phyloP scores from a whole-genome alignment of 2,113 vertebrate species.

The Pygoscelis adeliae region DNA sequence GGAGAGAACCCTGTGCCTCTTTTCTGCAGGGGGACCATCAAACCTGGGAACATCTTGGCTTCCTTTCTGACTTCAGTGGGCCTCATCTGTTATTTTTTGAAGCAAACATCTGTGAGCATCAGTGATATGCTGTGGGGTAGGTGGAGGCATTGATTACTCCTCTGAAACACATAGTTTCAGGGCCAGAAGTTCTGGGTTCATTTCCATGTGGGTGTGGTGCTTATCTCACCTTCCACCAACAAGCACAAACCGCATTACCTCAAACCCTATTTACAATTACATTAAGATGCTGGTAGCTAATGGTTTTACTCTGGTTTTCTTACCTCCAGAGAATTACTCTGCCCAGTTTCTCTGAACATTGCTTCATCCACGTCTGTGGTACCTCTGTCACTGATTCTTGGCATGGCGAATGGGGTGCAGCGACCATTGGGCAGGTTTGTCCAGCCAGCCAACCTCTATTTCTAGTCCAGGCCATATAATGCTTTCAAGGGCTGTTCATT shows the following conservation, averaged over 20 bases:
- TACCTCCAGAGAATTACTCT: background rate
- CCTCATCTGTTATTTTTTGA: background rate
- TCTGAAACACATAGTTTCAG: background rate
- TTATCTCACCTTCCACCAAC: background rate
- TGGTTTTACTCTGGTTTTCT: background rate
- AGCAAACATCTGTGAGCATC: background rate
- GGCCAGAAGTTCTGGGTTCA: background rate
- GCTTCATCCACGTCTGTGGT: background rate
- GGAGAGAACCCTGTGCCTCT: background rate
- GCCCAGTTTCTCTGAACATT: background rate
- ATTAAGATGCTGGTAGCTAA: background rate
- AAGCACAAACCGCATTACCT: background rate
- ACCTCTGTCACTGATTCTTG: background rate
- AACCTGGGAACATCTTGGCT: background rate
- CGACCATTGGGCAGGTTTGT: background rate
- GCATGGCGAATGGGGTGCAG: background rate
- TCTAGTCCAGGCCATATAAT: background rate
- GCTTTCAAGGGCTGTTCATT: background rate
- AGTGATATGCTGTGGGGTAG: background rate
- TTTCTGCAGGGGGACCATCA: background rate
- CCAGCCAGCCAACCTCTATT: background rate
- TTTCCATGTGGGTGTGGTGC: background rate
- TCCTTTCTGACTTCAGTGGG: background rate
- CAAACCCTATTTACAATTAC: background rate
- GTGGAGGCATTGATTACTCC: background rate